phyloP scores from a whole-genome alignment of 2,797 vertebrate species.

The Propithecus perrieri region DNA sequence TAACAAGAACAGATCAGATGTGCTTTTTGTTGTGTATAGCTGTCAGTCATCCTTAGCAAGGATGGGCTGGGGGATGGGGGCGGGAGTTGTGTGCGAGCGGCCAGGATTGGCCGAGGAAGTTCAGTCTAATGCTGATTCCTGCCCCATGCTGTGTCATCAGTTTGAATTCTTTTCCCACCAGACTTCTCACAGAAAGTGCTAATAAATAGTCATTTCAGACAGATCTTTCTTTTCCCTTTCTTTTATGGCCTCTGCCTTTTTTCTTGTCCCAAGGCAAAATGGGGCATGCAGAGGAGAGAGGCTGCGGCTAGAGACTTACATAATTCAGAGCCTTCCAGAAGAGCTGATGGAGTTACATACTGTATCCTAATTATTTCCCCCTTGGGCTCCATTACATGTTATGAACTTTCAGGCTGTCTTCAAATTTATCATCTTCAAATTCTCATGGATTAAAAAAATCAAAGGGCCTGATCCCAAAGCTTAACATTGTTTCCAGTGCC shows the following conservation, averaged over 20 bases:
- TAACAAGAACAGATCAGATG: neutral
- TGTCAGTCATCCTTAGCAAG: neutral
- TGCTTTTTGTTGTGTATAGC: neutral
- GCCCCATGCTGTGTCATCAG: neutral
- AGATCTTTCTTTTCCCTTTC: neutral
- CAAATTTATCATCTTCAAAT: constrained; percentile 74
- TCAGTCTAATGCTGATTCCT: neutral
- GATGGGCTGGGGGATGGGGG: neutral
- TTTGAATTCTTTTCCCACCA: neutral
- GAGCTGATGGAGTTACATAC: constrained; percentile 36
- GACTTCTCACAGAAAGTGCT: neutral
- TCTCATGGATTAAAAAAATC: constrained; percentile 75
- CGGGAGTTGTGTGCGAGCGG: neutral
- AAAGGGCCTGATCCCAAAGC: constrained; percentile 64
- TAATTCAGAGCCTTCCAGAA: constrained; percentile 36
- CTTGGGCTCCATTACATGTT: constrained; percentile 57
- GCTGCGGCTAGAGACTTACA: constrained; percentile 1
- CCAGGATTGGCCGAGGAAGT: neutral
- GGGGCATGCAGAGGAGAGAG: neutral
- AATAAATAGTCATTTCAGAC: neutral
- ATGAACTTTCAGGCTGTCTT: constrained; percentile 54
- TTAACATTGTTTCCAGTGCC: constrained; percentile 65
- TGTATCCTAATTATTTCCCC: constrained; percentile 67
- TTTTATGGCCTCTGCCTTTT: constrained; percentile 13
- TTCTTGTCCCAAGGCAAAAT: constrained; percentile 28